These are phyloP conservation scores for Crax fasciolata DNA, from an alignment of 2,797 vertebrate species.

Conservation along the genomic window DNA sequence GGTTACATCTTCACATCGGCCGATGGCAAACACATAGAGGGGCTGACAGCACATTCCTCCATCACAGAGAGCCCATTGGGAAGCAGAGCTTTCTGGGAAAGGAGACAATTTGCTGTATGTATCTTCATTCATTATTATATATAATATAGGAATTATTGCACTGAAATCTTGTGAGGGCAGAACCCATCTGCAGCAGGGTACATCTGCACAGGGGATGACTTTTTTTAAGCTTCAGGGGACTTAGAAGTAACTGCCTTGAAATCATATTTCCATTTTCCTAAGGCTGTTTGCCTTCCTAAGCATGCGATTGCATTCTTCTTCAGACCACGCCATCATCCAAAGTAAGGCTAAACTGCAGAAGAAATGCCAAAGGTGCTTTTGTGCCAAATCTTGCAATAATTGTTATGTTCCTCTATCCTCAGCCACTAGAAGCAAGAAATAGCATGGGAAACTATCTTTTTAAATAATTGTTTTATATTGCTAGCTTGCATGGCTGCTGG, in stretches of 20 bases:
- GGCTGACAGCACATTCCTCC: neutral
- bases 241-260: neutral
- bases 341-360: conserved; percentile 29
- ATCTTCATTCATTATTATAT: neutral
- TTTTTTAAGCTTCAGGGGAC: neutral
- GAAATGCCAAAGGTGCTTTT: neutral
- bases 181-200: neutral
- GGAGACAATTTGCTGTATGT: neutral
- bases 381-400: neutral
- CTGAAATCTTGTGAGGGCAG: neutral
- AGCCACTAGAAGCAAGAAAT: conserved; percentile 1
- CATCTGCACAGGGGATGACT: neutral
- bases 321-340: neutral
- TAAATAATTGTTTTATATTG: neutral
- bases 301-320: neutral
- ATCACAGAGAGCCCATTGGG: neutral
- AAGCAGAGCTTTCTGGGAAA: neutral
- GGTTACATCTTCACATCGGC: neutral
- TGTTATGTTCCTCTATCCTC: neutral
- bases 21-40: neutral
- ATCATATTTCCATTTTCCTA: neutral
- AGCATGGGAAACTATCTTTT: neutral
- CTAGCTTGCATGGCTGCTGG: neutral
- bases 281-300: neutral
- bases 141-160: neutral